These are phyloP conservation scores for Papilio elwesi DNA, from an alignment of 2,888 invertebrate species.

Conservation along the genomic window DNA sequence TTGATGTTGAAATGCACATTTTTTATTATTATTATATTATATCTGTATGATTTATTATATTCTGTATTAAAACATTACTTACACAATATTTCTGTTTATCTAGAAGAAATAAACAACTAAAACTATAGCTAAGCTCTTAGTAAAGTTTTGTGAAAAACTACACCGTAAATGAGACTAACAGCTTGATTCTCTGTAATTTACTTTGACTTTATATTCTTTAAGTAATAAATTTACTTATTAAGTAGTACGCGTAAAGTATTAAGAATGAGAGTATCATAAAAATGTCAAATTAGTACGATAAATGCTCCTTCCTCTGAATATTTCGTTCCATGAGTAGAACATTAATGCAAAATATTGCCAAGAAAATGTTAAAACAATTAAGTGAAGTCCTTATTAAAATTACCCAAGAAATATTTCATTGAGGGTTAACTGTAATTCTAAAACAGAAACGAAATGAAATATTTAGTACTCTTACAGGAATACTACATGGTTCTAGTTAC, in stretches of 20 bases:
- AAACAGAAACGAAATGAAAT: no score
- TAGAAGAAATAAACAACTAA: no score
- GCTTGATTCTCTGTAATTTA: no score
- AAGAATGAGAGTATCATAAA: slow-evolving; percentile 21
- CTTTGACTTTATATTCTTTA: not conserved
- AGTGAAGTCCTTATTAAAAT: not conserved
- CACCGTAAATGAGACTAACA: no score
- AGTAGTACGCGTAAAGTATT: not conserved
- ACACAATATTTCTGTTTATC: no score
- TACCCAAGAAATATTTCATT: not conserved
- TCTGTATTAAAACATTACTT: no score
- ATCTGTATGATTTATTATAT: not conserved
- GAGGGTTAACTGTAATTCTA: not conserved
- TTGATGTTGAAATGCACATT: not conserved
- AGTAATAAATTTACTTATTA: not conserved
- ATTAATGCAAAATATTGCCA: slow-evolving; percentile 21
- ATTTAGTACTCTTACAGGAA: no score
- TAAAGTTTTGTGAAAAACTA: no score
- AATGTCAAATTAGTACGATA: slow-evolving; percentile 23
- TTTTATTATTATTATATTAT: not conserved
- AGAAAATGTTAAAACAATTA: slow-evolving; percentile 1
- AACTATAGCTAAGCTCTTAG: no score
- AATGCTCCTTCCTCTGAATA: not conserved
- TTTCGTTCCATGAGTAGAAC: slow-evolving; percentile 10
- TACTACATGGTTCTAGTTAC: no score